Percentiles rank a stretch among this genome's conserved stretches.
Conservation (phyloP, 2,888 invertebrate genomes). For the Laspeyria flexula region DNA sequence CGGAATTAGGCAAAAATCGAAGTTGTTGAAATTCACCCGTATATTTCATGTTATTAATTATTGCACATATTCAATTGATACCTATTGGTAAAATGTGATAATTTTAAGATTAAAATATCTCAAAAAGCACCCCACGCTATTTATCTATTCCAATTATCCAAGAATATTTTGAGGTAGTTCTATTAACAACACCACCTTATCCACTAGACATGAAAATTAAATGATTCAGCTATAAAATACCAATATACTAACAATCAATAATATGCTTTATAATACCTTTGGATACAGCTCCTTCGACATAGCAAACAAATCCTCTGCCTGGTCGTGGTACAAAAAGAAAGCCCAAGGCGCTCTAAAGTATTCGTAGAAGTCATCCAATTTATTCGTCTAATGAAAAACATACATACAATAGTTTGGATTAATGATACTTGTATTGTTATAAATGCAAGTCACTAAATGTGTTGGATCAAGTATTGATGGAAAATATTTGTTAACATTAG, state of each 20-base stretch:
- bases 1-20: too few relatives aligned
- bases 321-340: constrained; percentile 87
- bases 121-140: too few relatives aligned
- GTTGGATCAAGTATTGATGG: background rate
- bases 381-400: constrained; percentile 63
- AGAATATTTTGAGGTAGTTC: too few relatives aligned
- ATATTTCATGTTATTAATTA: too few relatives aligned
- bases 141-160: too few relatives aligned
- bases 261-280: constrained; percentile 54
- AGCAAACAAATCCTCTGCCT: constrained; percentile 78
- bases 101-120: too few relatives aligned
- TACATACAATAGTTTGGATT: constrained; percentile 13
- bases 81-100: too few relatives aligned
- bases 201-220: too few relatives aligned
- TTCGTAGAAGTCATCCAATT: constrained; percentile 88
- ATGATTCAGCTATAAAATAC: too few relatives aligned
- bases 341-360: constrained; percentile 89
- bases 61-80: too few relatives aligned
- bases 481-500: background rate
- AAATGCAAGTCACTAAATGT: constrained; percentile 6
- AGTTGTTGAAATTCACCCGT: too few relatives aligned
- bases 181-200: too few relatives aligned
- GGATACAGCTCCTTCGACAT: constrained; percentile 75
- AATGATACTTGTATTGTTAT: constrained; percentile 3
- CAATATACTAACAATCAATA: background rate